Evolutionary conservation across 1,140 invertebrate genomes (phyloP), one percentile per base, ranked within the genome.

Genomic region (Apis cerana): DNA sequence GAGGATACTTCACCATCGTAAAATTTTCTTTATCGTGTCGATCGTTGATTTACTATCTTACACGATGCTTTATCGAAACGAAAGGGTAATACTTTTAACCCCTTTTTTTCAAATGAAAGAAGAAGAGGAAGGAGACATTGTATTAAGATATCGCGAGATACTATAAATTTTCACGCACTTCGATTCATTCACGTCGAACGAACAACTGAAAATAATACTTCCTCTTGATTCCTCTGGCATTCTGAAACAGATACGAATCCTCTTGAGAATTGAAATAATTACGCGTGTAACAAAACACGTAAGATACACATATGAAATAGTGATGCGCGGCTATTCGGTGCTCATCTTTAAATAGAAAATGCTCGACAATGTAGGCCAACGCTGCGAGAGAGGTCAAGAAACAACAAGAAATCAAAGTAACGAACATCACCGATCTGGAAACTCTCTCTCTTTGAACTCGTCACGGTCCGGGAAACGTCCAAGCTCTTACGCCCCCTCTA

Each of bases 361-460:
- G 12, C 11, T 33, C 52, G 19, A 7, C 17, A 19, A 72, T 56
- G 70, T 72, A 50, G 72, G 43, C 15, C 72, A 61, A 13, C 59
- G 27, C 13, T 21, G 13, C 15, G n/a, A 23, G 72, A 48, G 50
- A 77, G 62, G 19, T 77, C 50, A 69, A 58, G 52, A 58, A 69
- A 52, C 23, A 75, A 64, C 33, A 75, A 64, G 61, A 64, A 52
- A 52, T 62, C 17, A 52, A 75, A 75, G 64, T 64, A 64, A 33
- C 11, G 48, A 27, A 62, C 59, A 19, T 27, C 59, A 8, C 7
- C n/a, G 48, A 75, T 62, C 48, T 75, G 48, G 48, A 75, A 75
- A 62, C n/a, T 5, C 23, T 65, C 23, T 12, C 48, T 64, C 23
- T 76, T 76, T 54, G 61, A 76, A 54, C 48, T 59, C 19, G 56